Evolutionary conservation across 2,888 invertebrate species (phyloP).

Genomic region (Meiosimyza platycephala): DNA sequence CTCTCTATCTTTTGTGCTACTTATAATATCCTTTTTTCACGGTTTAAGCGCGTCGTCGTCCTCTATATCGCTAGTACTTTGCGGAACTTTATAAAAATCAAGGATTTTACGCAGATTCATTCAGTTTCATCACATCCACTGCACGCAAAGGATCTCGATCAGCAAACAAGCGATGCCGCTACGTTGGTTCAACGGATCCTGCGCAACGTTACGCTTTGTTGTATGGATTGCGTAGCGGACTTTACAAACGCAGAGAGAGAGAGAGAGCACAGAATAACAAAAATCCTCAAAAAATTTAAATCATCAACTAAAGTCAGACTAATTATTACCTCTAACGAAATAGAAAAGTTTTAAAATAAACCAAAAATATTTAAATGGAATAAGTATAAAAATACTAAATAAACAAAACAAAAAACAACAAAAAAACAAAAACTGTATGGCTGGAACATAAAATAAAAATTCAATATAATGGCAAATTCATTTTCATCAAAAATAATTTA

Average conservation of each 20-base stretch:
- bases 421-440: conserved; percentile 12
- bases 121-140: conserved; percentile 65
- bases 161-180: conserved; percentile 42
- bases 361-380: conserved; percentile 18
- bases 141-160: conserved; percentile 53
- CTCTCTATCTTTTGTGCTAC: conserved; percentile 20
- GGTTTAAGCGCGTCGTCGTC: neutral
- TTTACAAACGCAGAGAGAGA: conserved; percentile 24
- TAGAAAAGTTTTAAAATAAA: conserved; percentile 33
- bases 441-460: conserved; percentile 31
- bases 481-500: conserved; percentile 4
- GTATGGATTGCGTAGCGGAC: conserved; percentile 41
- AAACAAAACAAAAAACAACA: conserved; percentile 15
- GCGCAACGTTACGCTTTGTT: conserved; percentile 42
- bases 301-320: conserved; percentile 59
- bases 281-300: conserved; percentile 22
- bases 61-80: conserved; percentile 34
- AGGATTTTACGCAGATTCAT: conserved; percentile 59
- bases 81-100: conserved; percentile 54
- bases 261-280: conserved; percentile 7
- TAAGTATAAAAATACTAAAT: conserved; percentile 6
- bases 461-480: neutral
- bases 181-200: conserved; percentile 40
- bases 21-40: conserved; percentile 11
- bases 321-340: conserved; percentile 45